Percentiles rank a stretch among this genome's conserved stretches.
Conservation (phyloP, 2,797 vertebrate species). For the Loris lydekkerianus region DNA sequence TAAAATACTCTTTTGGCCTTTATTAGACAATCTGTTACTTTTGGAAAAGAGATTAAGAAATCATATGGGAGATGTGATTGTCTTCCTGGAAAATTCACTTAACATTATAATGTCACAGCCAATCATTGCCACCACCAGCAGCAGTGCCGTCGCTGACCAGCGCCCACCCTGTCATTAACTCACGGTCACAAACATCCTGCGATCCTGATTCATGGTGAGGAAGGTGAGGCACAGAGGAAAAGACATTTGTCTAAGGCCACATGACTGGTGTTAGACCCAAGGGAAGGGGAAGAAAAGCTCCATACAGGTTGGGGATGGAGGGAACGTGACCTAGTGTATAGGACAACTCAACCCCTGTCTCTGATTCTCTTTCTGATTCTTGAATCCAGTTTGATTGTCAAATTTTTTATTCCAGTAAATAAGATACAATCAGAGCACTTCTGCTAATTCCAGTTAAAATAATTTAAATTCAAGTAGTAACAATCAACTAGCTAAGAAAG, state of each 20-base stretch:
- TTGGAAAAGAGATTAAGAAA: neutral
- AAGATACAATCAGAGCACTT: neutral
- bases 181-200: neutral
- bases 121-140: neutral
- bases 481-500: neutral
- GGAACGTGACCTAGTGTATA: neutral
- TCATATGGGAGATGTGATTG: neutral
- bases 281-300: neutral
- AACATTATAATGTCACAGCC: neutral
- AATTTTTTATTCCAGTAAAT: neutral
- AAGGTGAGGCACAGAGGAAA: neutral
- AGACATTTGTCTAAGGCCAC: neutral
- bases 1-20: neutral
- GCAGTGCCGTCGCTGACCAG: neutral
- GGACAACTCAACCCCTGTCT: neutral
- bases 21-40: neutral
- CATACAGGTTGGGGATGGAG: neutral
- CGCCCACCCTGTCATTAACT: neutral
- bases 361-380: neutral
- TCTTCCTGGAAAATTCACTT: neutral
- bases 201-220: neutral
- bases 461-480: neutral
- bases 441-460: neutral
- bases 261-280: constrained; percentile 36
- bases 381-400: neutral